Base-by-base conservation (phyloP, 1,140 invertebrate genomes). In the Ectropis grisescens region DNA sequence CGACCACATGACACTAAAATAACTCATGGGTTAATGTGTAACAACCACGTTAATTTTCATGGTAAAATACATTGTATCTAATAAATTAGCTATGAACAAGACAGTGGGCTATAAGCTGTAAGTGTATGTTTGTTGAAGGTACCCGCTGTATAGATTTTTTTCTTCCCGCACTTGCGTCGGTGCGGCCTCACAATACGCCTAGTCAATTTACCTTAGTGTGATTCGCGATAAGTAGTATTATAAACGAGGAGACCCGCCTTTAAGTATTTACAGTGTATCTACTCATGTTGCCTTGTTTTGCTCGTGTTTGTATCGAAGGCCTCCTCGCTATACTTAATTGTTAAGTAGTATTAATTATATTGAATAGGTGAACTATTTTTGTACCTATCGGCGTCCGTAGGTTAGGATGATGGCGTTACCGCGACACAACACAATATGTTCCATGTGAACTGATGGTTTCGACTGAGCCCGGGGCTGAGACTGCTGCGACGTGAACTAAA, bases 151-250 rank as follows among this genome's bases (percentile, higher is more conserved):
- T n/a, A n/a, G n/a, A n/a, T n/a, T n/a, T n/a, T n/a, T n/a, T n/a
- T n/a, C n/a, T n/a, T 23, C 41, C 16, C 16, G 16, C 16, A 19
- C 16, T 19, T 33, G 40, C 47, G 34, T 38, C 39, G 47, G 38
- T 42, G 59, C 66, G 64, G 56, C 58, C 61, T 66, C 68, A 61
- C 64, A 65, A 74, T 58, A 67, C 71, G 62, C 69, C 72, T 80
- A 80, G 75, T 80, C 75, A 80, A 80, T 78, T 80, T 80, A 76
- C 68, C 66, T 75, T 80, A 80, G 75, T 80, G 75, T 80, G 71
- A 80, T 80, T 76, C 60, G 71, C 67, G 57, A 61, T 75, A 76
- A 76, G 69, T 76, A 72, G 64, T 61, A 64, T 64, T 61, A 58
- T 64, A 56, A 54, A 57, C 33, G 56, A 57, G 70, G 69, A 60